Conservation (phyloP, 2,797 vertebrate species). For the Typhlichthys subterraneus region DNA sequence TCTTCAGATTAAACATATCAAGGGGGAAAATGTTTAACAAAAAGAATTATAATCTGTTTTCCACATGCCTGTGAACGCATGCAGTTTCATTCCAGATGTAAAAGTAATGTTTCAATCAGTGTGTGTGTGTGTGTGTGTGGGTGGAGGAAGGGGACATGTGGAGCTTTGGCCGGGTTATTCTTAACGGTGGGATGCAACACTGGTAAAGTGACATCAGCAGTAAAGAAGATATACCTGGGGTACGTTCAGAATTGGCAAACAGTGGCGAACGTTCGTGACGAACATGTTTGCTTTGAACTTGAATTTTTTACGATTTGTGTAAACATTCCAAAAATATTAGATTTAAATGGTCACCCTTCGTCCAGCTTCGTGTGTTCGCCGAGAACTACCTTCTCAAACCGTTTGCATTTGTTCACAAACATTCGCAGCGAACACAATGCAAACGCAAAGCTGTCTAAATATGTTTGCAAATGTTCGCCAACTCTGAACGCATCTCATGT, state of each 20-base stretch:
- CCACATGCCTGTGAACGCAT: constrained; percentile 64
- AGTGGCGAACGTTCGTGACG: too few species aligned
- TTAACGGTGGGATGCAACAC: constrained; percentile 44
- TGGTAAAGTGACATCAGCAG: constrained; percentile 59
- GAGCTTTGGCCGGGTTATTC: constrained; percentile 40
- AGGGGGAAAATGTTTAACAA: constrained; percentile 40
- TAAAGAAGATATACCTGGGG: constrained; percentile 49
- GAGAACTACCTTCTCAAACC: too few species aligned
- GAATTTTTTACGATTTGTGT: too few species aligned
- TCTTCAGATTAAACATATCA: constrained; percentile 42
- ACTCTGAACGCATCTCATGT: constrained; percentile 26
- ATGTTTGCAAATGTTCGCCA: too few species aligned
- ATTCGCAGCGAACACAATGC: too few species aligned
- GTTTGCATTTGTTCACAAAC: too few species aligned
- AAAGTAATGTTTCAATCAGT: constrained; percentile 50
- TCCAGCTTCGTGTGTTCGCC: too few species aligned
- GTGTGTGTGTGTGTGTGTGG: constrained; percentile 41
- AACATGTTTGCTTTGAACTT: too few species aligned
- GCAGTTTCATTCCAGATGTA: constrained; percentile 72
- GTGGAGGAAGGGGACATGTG: constrained; percentile 20
- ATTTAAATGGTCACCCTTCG: too few species aligned
- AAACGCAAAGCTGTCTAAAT: too few species aligned
- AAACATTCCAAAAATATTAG: too few species aligned
- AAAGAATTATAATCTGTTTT: constrained; percentile 55
- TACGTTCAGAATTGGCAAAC: too few species aligned